Evolutionary conservation across 2,888 invertebrate species (phyloP).

Genomic region (Amphipoea oculea): DNA sequence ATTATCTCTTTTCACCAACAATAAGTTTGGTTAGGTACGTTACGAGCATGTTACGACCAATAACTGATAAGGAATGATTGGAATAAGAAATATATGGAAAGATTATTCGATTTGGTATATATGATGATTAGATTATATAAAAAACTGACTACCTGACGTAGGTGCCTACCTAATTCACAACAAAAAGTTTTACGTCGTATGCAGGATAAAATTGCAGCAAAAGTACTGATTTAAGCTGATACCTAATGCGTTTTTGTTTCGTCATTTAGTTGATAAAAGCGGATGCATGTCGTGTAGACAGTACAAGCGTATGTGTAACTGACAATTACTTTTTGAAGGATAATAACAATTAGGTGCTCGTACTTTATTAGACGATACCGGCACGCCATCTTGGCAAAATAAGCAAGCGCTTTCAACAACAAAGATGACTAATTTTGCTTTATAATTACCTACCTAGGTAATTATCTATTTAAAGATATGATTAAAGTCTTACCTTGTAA

Average conservation of each 20-base stretch:
- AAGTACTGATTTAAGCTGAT: neutral
- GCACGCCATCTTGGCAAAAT: constrained; percentile 22
- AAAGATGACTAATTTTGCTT: neutral
- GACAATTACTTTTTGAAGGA: constrained; percentile 19
- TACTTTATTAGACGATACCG: neutral
- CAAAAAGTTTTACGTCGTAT: neutral
- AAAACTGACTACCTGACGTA: neutral
- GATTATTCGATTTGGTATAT: neutral
- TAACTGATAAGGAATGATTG: constrained; percentile 9
- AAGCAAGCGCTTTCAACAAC: neutral
- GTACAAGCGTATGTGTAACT: no score
- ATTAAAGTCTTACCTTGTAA: constrained; percentile 36
- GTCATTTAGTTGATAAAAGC: neutral
- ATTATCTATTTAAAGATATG: neutral
- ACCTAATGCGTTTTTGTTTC: neutral
- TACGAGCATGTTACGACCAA: neutral
- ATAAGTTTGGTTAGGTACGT: no score
- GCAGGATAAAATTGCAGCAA: constrained; percentile 1
- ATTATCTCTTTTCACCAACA: no score
- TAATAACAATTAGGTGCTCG: neutral
- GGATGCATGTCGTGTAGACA: neutral
- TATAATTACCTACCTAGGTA: neutral
- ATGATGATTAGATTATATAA: neutral
- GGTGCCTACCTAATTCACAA: neutral
- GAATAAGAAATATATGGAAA: neutral